A percentile compares a stretch with the other conserved stretches of the same genome.
phyloP scores from a whole-genome alignment of 2,113 vertebrate genomes.

The Cephalophus harveyi region DNA sequence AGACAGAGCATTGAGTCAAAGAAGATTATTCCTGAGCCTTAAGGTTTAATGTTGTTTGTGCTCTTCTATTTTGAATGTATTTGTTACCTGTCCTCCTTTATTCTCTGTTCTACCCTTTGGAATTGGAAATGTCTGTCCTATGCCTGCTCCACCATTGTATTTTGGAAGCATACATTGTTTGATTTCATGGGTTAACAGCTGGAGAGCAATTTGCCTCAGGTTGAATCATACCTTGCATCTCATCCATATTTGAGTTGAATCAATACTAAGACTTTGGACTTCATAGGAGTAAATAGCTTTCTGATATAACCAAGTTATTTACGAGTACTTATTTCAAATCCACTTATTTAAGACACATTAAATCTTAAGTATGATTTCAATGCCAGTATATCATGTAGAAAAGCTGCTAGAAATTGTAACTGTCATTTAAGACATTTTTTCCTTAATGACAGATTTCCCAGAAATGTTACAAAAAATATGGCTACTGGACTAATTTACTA shows the following conservation, averaged over 20 bases:
- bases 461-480: background rate
- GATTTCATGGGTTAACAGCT: background rate
- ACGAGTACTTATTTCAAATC: background rate
- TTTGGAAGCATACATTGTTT: background rate
- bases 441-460: background rate
- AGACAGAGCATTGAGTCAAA: background rate
- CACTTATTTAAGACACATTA: background rate
- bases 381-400: background rate
- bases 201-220: background rate
- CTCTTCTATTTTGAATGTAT: background rate
- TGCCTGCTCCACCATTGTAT: background rate
- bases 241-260: background rate
- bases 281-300: background rate
- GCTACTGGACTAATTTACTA: background rate
- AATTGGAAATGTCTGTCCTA: background rate
- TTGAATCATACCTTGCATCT: background rate
- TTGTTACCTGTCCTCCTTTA: background rate
- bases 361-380: background rate
- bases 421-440: background rate
- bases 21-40: background rate
- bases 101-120: background rate
- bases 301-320: background rate
- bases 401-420: background rate
- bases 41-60: background rate
- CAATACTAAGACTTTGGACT: background rate